These are phyloP conservation scores for Rhingia rostrata DNA, from an alignment of 2,888 invertebrate genomes.

Conservation along the genomic window DNA sequence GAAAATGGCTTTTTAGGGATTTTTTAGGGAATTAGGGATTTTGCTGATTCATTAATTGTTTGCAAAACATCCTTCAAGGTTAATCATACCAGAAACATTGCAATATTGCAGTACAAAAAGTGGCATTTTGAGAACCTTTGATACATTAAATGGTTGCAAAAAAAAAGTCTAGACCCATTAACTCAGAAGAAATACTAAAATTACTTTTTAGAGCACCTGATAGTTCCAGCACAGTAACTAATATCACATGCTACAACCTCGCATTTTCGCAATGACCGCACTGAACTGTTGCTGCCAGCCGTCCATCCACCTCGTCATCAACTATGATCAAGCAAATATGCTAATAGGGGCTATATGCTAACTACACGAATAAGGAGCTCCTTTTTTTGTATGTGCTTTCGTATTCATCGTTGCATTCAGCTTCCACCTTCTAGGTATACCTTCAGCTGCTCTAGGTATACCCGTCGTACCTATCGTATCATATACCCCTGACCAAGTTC, in stretches of 20 bases:
- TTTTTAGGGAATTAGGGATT: too few relatives aligned
- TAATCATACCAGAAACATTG: too few relatives aligned
- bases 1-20: too few relatives aligned
- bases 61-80: too few relatives aligned
- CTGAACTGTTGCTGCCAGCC: slow-evolving; percentile 16
- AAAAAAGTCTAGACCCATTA: too few relatives aligned
- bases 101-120: too few relatives aligned
- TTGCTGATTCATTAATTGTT: too few relatives aligned
- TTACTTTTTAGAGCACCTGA: too few relatives aligned
- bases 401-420: not conserved
- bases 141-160: too few relatives aligned
- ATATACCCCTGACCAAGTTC: slow-evolving; percentile 52
- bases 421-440: slow-evolving; percentile 45
- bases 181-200: too few relatives aligned
- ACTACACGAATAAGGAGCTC: slow-evolving; percentile 58
- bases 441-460: slow-evolving; percentile 25
- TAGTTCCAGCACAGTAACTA: too few relatives aligned
- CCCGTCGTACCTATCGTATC: not conserved
- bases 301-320: slow-evolving; percentile 46
- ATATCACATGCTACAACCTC: not conserved
- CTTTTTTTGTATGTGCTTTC: slow-evolving; percentile 13
- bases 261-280: slow-evolving; percentile 8
- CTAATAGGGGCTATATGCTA: slow-evolving; percentile 73
- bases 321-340: slow-evolving; percentile 65
- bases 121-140: too few relatives aligned